Evolutionary conservation across 2,797 vertebrate genomes (phyloP).

Genomic region (Onychomys leucogaster): DNA sequence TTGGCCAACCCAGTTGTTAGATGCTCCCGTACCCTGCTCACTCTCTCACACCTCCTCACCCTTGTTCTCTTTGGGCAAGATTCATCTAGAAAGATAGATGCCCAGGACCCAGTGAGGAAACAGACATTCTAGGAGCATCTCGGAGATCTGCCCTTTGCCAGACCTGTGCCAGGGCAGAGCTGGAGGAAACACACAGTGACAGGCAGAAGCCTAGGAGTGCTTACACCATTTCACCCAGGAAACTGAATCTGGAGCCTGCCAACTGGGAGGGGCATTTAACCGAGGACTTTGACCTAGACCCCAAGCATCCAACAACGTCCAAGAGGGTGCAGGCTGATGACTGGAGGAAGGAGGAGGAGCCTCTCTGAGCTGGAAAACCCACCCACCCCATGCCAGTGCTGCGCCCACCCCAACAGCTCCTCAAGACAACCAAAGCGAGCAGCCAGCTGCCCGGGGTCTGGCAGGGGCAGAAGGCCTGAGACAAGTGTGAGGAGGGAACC

Average conservation of each 20-base stretch:
- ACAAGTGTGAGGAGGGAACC: constrained; percentile 87
- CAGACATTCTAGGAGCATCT: neutral
- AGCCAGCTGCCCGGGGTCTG: neutral
- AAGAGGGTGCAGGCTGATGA: neutral
- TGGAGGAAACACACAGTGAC: neutral
- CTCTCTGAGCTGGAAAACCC: neutral
- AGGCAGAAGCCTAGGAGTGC: neutral
- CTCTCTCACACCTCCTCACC: neutral
- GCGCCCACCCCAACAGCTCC: neutral
- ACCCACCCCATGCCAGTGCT: accelerated
- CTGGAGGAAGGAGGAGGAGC: accelerated
- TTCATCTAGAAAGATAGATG: neutral
- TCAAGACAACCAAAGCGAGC: constrained; percentile 65
- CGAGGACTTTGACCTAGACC: constrained; percentile 50
- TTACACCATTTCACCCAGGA: neutral
- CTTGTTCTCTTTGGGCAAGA: neutral
- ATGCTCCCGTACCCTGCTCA: neutral
- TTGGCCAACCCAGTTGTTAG: neutral
- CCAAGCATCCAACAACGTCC: neutral
- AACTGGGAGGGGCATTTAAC: constrained; percentile 3
- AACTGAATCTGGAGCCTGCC: neutral
- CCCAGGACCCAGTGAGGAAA: neutral
- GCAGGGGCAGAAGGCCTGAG: constrained; percentile 46
- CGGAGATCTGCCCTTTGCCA: neutral
- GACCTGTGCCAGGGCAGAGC: neutral